Evolutionary conservation across 2,888 invertebrate genomes (phyloP).

Genomic region (Torymus aiolomorphi): DNA sequence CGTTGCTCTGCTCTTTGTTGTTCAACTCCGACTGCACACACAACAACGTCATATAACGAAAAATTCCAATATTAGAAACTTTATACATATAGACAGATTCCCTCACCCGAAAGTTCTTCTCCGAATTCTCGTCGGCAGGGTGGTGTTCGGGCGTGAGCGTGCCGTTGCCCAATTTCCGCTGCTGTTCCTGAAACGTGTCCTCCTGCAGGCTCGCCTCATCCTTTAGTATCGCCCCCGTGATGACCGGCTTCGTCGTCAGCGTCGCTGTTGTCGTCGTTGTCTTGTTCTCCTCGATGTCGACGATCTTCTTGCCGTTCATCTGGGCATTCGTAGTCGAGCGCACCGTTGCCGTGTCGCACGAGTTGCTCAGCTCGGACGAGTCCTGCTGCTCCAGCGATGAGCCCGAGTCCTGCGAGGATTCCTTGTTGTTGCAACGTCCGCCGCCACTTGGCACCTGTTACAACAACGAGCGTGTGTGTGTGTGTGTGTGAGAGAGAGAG

Average conservation of each 20-base stretch:
- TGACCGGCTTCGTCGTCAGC: constrained; percentile 78
- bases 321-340: constrained; percentile 70
- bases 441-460: constrained; percentile 60
- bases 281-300: constrained; percentile 72
- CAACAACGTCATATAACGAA: too few species aligned
- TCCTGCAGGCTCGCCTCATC: constrained; percentile 78
- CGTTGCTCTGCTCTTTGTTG: constrained; percentile 59
- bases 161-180: constrained; percentile 77
- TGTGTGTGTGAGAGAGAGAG: too few species aligned
- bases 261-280: constrained; percentile 60
- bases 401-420: constrained; percentile 62
- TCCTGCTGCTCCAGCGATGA: constrained; percentile 70
- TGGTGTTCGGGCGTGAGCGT: constrained; percentile 71
- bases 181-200: constrained; percentile 76
- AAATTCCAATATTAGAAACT: too few species aligned
- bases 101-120: constrained; percentile 37
- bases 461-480: background rate
- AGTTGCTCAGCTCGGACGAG: constrained; percentile 69
- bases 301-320: constrained; percentile 68
- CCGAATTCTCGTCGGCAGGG: constrained; percentile 30
- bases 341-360: constrained; percentile 67
- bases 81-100: background rate
- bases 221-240: constrained; percentile 84
- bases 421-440: constrained; percentile 61
- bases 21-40: constrained; percentile 35